Percentiles rank a stretch among this genome's conserved stretches.
Evolutionary conservation across 2,113 vertebrate genomes (phyloP).

Genomic region (Anarrhichthys ocellatus): DNA sequence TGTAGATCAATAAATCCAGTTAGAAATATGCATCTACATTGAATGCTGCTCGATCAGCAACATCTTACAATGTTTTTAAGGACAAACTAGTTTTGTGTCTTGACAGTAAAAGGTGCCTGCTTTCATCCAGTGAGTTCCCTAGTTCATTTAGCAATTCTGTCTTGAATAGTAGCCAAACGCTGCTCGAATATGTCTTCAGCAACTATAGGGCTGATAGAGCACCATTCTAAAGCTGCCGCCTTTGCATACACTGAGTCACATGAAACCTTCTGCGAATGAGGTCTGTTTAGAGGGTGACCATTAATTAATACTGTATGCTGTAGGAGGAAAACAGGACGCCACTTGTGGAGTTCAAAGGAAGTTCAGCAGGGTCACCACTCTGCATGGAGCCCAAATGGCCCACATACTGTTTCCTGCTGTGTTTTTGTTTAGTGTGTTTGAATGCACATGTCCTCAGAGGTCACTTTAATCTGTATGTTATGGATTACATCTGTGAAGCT

Average conservation of each 20-base stretch:
- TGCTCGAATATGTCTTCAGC: constrained; percentile 11
- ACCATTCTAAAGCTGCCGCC: background rate
- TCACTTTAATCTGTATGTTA: constrained; percentile 31
- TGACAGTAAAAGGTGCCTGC: constrained; percentile 7
- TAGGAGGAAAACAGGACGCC: constrained; percentile 14
- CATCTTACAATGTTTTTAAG: background rate
- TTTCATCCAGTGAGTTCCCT: constrained; percentile 14
- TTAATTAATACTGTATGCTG: constrained; percentile 18
- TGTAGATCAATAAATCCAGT: background rate
- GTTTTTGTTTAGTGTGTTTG: constrained; percentile 44
- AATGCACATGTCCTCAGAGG: constrained; percentile 23
- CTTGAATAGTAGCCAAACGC: background rate
- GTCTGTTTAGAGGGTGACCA: background rate
- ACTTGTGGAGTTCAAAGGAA: constrained; percentile 37
- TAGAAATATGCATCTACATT: background rate
- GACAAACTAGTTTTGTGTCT: background rate
- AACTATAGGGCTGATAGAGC: background rate
- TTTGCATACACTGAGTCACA: background rate
- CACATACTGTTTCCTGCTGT: constrained; percentile 8
- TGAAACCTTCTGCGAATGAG: background rate
- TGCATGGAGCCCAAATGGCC: constrained; percentile 32
- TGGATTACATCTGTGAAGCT: constrained; percentile 53
- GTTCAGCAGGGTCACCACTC: constrained; percentile 21
- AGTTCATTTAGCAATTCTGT: background rate
- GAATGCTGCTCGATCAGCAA: background rate